A percentile compares a stretch with the other conserved stretches of the same genome.
These are phyloP conservation scores for Phrynosoma blainvillii DNA, from an alignment of 2,113 vertebrate genomes.

Conservation along the genomic window DNA sequence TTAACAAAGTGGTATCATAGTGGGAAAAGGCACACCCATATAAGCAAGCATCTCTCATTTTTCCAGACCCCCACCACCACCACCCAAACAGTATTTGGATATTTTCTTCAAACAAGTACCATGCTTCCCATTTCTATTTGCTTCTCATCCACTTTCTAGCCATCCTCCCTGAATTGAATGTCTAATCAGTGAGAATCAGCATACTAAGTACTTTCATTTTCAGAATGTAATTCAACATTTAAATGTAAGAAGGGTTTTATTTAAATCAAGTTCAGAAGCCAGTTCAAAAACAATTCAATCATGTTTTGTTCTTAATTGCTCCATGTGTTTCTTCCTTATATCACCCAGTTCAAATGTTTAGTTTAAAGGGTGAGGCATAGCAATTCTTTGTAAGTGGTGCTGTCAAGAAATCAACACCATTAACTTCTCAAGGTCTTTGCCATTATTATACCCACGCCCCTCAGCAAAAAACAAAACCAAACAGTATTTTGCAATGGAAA, in stretches of 20 bases:
- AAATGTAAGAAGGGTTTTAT: conserved; percentile 62
- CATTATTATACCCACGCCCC: background rate
- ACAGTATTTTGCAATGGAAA: conserved; percentile 15
- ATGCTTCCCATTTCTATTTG: conserved; percentile 33
- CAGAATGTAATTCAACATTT: conserved; percentile 57
- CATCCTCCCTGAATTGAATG: conserved; percentile 58
- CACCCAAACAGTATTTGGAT: conserved; percentile 29
- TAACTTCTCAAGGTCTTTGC: conserved; percentile 46
- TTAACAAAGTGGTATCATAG: conserved; percentile 57
- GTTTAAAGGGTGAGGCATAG: conserved; percentile 56
- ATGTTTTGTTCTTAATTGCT: conserved; percentile 66
- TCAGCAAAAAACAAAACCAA: background rate
- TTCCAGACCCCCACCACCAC: too few species aligned
- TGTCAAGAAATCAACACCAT: conserved; percentile 65
- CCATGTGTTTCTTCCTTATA: conserved; percentile 58
- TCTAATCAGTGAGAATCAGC: conserved; percentile 59
- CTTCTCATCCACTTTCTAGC: background rate
- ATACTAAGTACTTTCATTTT: conserved; percentile 44
- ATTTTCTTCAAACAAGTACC: conserved; percentile 50
- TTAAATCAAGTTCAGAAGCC: conserved; percentile 63
- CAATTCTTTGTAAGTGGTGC: background rate
- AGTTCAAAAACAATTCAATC: conserved; percentile 71
- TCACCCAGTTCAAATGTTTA: conserved; percentile 47
- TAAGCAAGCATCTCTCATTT: background rate
- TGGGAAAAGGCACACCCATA: background rate